A percentile compares a stretch with the other conserved stretches of the same genome.
Conservation (phyloP, 2,797 vertebrate species). For the Phoeniculus purpureus region DNA sequence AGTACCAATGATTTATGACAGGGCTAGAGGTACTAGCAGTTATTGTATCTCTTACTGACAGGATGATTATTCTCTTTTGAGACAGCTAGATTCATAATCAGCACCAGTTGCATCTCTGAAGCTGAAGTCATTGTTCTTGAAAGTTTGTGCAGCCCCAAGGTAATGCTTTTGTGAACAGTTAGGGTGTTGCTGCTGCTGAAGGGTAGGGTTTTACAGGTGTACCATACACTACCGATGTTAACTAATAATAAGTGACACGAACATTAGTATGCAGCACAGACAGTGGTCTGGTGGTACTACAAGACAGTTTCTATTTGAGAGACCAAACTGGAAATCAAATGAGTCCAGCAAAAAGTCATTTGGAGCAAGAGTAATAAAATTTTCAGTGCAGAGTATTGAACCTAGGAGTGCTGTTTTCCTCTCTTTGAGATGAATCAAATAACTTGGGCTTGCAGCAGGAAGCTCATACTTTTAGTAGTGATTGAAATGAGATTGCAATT, state of each 20-base stretch:
- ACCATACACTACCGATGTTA: accelerated
- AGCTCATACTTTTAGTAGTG: background rate
- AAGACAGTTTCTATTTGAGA: background rate
- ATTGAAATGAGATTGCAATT: background rate
- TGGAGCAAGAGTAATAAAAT: background rate
- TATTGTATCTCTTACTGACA: background rate
- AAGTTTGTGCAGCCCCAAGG: background rate
- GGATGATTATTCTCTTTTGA: background rate
- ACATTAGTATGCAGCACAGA: background rate
- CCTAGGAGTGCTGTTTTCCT: background rate
- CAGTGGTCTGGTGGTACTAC: background rate
- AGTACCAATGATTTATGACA: accelerated
- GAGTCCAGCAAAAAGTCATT: background rate
- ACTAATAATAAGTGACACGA: background rate
- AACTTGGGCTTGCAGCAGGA: background rate
- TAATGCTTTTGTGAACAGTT: accelerated
- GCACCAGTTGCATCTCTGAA: background rate
- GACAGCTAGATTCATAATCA: background rate
- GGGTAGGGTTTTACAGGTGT: background rate
- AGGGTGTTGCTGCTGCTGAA: background rate
- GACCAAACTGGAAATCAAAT: background rate
- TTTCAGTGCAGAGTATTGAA: background rate
- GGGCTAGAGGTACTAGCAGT: background rate
- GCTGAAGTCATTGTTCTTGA: background rate
- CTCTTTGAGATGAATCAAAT: background rate